Evolutionary conservation across 2,888 invertebrate genomes (phyloP), one percentile per base, ranked within the genome.

Genomic region (Auanema sp.): DNA sequence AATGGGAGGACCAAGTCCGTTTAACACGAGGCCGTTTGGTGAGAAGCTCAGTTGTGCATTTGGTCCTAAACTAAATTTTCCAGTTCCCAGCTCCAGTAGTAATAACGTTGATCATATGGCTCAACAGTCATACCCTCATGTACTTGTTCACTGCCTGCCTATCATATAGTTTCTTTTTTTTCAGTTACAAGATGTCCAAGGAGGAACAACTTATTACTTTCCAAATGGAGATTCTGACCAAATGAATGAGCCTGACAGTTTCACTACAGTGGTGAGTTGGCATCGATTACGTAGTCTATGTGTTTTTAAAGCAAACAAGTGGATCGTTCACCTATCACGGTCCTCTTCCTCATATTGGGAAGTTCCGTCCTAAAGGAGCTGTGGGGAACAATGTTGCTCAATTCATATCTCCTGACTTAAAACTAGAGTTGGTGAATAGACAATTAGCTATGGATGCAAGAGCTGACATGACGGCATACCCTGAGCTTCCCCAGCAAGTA

Each of bases 361-460:
- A 69, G 49, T 77, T 78, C 59, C 69, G 73, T 5, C 68, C 73
- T 10, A 72, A 76, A 54, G 51, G 62, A 2, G 68, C 73, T 6
- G 58, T 58, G 18, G 61, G 66, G 0, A 76, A 72, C 53, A 67
- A 65, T 12, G 62, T 64, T 10, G 63, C 71, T 2, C 76, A 76
- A 42, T 77, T 77, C 58, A 66, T 77, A 16, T 63, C 64, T 12
- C 70, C 70, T 2, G 77, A 77, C 25, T 42, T 76, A 2, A 71
- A 69, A 50, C 16, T 65, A 66, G 78, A 78, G 51, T 64, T 78
- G 10, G 4, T 75, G 18, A 69, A 69, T 23, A 69, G 77, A 10
- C 78, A 78, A 53, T 58, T 78, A 6, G 76, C 73, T 4, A 69
- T 72, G 55, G 75, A 78, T 33, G 61, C 65, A 12, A 60, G 69